Evolutionary conservation across 2,888 invertebrate species (phyloP), one percentile per base, ranked within the genome.

Genomic region (Chydorus sphaericus): DNA sequence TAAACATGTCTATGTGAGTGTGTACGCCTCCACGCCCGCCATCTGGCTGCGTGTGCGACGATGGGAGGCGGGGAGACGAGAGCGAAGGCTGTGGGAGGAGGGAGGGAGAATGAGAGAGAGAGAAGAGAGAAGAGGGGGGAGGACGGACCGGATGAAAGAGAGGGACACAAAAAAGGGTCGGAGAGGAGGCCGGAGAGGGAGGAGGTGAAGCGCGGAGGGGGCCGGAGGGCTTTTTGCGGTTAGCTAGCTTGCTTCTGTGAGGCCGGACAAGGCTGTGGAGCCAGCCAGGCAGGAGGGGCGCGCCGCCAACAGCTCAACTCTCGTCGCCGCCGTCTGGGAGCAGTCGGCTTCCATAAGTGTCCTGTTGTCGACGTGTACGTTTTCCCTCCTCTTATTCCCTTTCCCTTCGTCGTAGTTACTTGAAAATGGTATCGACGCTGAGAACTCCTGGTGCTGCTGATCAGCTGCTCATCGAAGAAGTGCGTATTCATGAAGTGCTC

Each of bases 141-240:
- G 44, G 28, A 44, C 44, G 20, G 44, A 44, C 44, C 44, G 44
- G 44, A 44, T 26, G 44, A 39, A 8, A 39, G 39, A 44, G 44
- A 44, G 28, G 28, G 44, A 44, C 26, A 44, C 26, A 44, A 28
- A 44, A n/a, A 26, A 20, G 20, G 4, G 2, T 16, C 16, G 38
- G 38, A 23, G 26, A 26, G 26, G n/a, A 28, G 28, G 44, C 10
- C 26, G 10, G 44, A 44, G 23, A n/a, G 44, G 10, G 44, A 44
- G 28, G 26, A 11, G 44, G 28, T 28, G 26, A 28, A 28, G 28
- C 23, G 44, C 16, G n/a, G 20, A 20, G 28, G 44, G 28, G 28
- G 44, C 44, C 44, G 44, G 44, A 44, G 44, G 44, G 44, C 44
- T 44, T 44, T 44, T 44, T 44, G 44, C 18, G 44, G 44, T 44